Conservation (phyloP, 35 echinoderm and acorn worm genomes). For the Heliocidaris erythrogramma region DNA sequence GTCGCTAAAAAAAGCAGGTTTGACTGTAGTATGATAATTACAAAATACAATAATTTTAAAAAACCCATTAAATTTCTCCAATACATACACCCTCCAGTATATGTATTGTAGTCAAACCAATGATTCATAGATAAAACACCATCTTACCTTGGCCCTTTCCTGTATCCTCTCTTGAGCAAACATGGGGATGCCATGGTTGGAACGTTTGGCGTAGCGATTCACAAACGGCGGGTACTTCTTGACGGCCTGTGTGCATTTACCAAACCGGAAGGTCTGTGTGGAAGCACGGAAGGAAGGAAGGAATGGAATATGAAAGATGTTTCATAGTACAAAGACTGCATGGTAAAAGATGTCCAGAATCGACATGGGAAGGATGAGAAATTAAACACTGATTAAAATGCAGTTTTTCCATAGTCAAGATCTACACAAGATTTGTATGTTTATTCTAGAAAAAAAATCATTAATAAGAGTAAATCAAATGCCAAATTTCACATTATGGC, state of each 20-base stretch:
- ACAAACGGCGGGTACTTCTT: slow-evolving; percentile 92
- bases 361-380: not conserved
- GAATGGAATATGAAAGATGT: not conserved
- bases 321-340: not conserved
- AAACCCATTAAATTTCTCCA: too few relatives aligned
- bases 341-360: not conserved
- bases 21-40: too few relatives aligned
- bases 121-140: not conserved
- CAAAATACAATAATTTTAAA: too few relatives aligned
- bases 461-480: too few relatives aligned
- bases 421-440: too few relatives aligned
- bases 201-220: slow-evolving; percentile 81
- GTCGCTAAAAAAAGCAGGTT: too few relatives aligned
- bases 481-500: too few relatives aligned
- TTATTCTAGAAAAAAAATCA: too few relatives aligned
- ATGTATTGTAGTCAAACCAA: not conserved
- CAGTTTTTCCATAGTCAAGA: not conserved
- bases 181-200: slow-evolving; percentile 94
- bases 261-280: slow-evolving; percentile 3
- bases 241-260: slow-evolving; percentile 46
- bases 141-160: slow-evolving; percentile 83
- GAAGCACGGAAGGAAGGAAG: not conserved
- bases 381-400: not conserved
- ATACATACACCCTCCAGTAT: too few relatives aligned
- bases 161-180: slow-evolving; percentile 85